phyloP scores from a whole-genome alignment of 2,113 vertebrate species.

The Rhineura floridana region DNA sequence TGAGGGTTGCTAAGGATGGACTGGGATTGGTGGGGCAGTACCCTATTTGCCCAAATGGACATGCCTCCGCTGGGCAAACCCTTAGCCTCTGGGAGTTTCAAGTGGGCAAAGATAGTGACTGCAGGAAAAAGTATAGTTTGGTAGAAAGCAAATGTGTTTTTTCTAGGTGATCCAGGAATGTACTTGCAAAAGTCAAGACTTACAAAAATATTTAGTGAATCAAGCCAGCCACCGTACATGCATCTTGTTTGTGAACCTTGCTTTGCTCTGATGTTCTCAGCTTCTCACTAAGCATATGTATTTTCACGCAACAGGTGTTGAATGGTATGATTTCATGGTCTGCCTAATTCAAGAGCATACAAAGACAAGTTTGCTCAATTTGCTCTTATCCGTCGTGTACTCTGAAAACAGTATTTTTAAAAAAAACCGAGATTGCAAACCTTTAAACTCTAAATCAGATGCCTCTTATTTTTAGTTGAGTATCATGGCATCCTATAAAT shows the following conservation, averaged over 20 bases:
- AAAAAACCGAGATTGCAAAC: constrained; percentile 70
- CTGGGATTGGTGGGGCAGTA: no score
- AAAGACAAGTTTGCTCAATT: constrained; percentile 21
- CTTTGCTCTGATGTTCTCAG: not conserved
- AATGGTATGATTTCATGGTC: not conserved
- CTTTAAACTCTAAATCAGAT: constrained; percentile 75
- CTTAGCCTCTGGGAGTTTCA: not conserved
- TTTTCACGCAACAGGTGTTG: not conserved
- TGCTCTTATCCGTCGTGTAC: constrained; percentile 2
- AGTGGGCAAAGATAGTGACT: not conserved
- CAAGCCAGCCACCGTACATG: not conserved
- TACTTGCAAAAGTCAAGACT: not conserved
- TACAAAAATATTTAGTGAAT: not conserved
- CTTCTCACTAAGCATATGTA: constrained; percentile 1
- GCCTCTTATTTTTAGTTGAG: constrained; percentile 77
- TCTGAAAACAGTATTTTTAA: constrained; percentile 39
- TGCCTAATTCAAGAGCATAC: not conserved
- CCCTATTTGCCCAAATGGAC: no score
- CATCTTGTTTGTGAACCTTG: not conserved
- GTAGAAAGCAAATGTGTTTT: not conserved
- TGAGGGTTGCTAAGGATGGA: no score
- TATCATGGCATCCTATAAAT: constrained; percentile 82
- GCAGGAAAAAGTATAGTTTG: not conserved
- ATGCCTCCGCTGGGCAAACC: no score
- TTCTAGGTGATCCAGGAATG: not conserved